phyloP scores from a whole-genome alignment of 1,140 invertebrate genomes.

The Drosophila lacertosa region DNA sequence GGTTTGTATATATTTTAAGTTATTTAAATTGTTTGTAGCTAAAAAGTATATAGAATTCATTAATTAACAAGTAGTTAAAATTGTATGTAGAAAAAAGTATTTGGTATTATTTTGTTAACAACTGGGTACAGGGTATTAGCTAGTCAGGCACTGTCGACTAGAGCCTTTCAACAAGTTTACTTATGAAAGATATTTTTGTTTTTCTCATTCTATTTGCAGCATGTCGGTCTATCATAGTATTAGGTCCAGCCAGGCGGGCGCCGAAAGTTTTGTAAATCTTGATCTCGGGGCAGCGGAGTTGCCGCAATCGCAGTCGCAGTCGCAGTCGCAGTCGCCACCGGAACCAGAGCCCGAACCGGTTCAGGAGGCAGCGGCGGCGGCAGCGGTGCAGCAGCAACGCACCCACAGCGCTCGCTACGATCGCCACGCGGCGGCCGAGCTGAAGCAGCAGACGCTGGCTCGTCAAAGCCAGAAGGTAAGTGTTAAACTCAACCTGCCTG shows the following conservation, averaged over 20 bases:
- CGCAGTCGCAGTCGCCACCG: too few species aligned
- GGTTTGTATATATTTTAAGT: too few species aligned
- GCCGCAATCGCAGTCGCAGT: too few species aligned
- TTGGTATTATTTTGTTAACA: too few species aligned
- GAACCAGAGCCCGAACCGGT: constrained; percentile 31
- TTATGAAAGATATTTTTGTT: background rate
- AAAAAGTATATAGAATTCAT: too few species aligned
- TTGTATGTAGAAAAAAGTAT: too few species aligned
- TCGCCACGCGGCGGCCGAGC: constrained; percentile 64
- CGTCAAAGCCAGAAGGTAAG: constrained; percentile 73
- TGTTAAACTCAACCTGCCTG: too few species aligned
- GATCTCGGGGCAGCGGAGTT: constrained; percentile 70
- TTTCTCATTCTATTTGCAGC: constrained; percentile 84
- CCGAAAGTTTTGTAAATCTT: constrained; percentile 82
- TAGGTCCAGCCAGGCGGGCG: constrained; percentile 70
- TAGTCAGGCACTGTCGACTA: too few species aligned
- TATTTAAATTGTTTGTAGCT: too few species aligned
- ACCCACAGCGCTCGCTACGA: constrained; percentile 60
- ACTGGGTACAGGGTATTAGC: too few species aligned
- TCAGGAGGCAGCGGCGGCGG: constrained; percentile 21
- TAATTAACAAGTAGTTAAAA: too few species aligned
- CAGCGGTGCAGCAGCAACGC: constrained; percentile 48
- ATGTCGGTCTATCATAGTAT: constrained; percentile 91
- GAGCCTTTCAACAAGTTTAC: too few species aligned
- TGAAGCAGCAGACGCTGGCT: constrained; percentile 73